These are phyloP conservation scores for Pocillopora meandrina DNA, from an alignment of 92 coral and sea anemone species.

Conservation along the genomic window DNA sequence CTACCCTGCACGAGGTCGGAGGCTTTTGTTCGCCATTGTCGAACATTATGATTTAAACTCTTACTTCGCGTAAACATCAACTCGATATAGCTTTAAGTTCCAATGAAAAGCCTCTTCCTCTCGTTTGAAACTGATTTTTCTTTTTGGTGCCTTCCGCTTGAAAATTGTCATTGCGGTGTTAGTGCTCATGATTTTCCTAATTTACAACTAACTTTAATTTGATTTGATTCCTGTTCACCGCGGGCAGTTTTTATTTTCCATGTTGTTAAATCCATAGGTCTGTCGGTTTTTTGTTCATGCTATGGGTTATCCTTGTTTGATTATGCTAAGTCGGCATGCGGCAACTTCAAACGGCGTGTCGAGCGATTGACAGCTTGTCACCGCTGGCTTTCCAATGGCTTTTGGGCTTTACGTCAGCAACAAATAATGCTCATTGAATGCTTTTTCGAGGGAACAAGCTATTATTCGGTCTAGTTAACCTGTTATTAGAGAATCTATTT, in stretches of 20 bases:
- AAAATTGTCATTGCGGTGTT: neutral
- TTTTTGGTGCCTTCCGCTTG: too few species aligned
- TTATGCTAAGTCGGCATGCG: conserved; percentile 40
- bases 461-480: conserved; percentile 44
- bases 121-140: too few species aligned
- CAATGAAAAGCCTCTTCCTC: too few species aligned
- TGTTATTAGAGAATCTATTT: conserved; percentile 30
- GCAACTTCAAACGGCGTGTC: conserved; percentile 23
- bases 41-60: neutral
- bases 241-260: conserved; percentile 13
- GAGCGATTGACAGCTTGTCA: conserved; percentile 42
- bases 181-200: neutral
- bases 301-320: conserved; percentile 18
- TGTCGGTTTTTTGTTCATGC: conserved; percentile 18
- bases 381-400: conserved; percentile 32
- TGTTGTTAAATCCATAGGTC: conserved; percentile 21
- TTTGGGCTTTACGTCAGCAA: conserved; percentile 31
- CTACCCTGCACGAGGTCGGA: neutral
- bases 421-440: conserved; percentile 34
- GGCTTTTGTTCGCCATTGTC: neutral
- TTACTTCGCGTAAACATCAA: neutral
- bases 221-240: conserved; percentile 17
- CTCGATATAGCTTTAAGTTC: too few species aligned
- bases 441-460: conserved; percentile 11
- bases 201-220: neutral